These are phyloP conservation scores for Drosophila pseudoobscura DNA, from an alignment of 1,140 invertebrate species.

Conservation along the genomic window DNA sequence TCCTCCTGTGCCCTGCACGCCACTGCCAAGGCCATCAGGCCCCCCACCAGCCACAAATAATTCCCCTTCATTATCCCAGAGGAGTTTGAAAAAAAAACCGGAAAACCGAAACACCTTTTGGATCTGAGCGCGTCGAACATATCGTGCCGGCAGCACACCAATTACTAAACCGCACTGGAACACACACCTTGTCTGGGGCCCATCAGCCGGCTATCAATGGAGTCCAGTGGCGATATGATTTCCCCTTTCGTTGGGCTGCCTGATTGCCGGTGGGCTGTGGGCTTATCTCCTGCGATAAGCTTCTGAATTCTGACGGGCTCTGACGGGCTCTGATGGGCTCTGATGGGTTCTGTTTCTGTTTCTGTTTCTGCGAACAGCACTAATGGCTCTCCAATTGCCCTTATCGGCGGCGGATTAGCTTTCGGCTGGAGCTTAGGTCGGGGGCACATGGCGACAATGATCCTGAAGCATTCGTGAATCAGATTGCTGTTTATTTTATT, in stretches of 20 bases:
- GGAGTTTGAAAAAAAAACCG: not conserved
- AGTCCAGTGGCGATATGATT: conserved; percentile 52
- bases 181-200: not conserved
- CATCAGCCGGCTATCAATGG: conserved; percentile 21
- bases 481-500: too few species aligned
- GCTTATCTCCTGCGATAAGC: conserved; percentile 36
- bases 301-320: conserved; percentile 21
- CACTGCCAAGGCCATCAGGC: not conserved
- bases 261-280: too few species aligned
- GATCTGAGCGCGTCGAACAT: conserved; percentile 9
- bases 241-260: not conserved
- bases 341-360: conserved; percentile 1
- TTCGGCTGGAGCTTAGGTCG: too few species aligned
- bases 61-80: conserved; percentile 26
- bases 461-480: too few species aligned
- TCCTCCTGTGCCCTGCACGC: conserved; percentile 8
- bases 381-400: conserved; percentile 21
- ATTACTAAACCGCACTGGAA: conserved; percentile 24
- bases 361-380: conserved; percentile 12
- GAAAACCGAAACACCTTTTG: not conserved
- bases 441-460: too few species aligned
- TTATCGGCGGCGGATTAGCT: conserved; percentile 32
- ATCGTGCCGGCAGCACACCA: conserved; percentile 41
- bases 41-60: conserved; percentile 2
- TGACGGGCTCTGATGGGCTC: conserved; percentile 4